These are phyloP conservation scores for Venustaconcha ellipsiformis DNA, from an alignment of 1,140 invertebrate genomes.

Conservation along the genomic window DNA sequence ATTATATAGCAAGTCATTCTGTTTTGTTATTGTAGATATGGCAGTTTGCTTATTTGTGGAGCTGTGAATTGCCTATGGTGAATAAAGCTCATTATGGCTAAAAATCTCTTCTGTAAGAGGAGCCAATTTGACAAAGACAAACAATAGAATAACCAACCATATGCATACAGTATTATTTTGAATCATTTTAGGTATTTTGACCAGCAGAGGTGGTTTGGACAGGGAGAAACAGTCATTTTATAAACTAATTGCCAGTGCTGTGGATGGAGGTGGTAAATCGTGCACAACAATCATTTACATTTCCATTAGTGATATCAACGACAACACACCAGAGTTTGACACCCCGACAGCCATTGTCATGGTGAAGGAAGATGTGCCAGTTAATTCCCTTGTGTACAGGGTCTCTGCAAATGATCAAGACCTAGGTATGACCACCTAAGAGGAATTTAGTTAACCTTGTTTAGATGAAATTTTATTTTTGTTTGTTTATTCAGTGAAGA, in stretches of 20 bases:
- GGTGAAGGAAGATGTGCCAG: constrained; percentile 53
- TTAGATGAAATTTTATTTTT: too few relatives aligned
- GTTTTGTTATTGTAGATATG: too few relatives aligned
- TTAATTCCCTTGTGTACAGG: constrained; percentile 71
- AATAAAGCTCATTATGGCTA: too few relatives aligned
- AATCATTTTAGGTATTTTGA: constrained; percentile 65
- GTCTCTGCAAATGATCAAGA: constrained; percentile 70
- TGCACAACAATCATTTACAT: constrained; percentile 76
- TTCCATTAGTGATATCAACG: constrained; percentile 76
- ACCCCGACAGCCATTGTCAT: constrained; percentile 42
- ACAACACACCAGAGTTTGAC: constrained; percentile 72
- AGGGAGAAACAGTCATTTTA: constrained; percentile 57
- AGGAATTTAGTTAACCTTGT: too few relatives aligned
- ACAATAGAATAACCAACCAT: constrained; percentile 4
- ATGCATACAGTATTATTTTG: background rate
- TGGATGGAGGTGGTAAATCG: constrained; percentile 61
- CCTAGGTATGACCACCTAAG: constrained; percentile 50
- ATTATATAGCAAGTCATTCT: too few relatives aligned
- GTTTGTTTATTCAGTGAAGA: too few relatives aligned
- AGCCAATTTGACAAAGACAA: constrained; percentile 2
- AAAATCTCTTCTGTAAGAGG: too few relatives aligned
- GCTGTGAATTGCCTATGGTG: too few relatives aligned
- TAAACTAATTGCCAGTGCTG: constrained; percentile 54
- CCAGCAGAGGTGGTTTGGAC: constrained; percentile 56
- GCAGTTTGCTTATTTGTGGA: too few relatives aligned